Evolutionary conservation across 2,888 invertebrate genomes (phyloP).

Genomic region (Ophion ellenae): DNA sequence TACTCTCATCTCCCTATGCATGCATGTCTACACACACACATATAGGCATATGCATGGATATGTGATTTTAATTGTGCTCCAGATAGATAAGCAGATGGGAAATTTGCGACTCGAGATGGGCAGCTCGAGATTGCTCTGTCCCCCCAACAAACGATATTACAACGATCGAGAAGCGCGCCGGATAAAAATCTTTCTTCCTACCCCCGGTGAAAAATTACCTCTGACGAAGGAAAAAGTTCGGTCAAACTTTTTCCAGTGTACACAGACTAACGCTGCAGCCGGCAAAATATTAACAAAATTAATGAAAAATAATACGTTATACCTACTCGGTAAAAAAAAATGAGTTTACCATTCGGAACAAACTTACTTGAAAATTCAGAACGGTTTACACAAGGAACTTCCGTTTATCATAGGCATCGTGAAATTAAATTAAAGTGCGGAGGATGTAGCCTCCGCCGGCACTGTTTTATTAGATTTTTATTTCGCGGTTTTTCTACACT

Average conservation of each 20-base stretch:
- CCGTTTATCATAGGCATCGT: neutral
- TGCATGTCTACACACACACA: neutral
- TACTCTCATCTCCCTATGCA: slow-evolving; percentile 23
- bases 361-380: slow-evolving; percentile 40
- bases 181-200: slow-evolving; percentile 44
- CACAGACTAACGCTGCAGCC: neutral
- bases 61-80: slow-evolving; percentile 62
- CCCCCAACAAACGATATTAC: slow-evolving; percentile 32
- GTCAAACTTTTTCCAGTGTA: neutral
- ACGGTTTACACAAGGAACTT: neutral
- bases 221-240: slow-evolving; percentile 1
- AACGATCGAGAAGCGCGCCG: slow-evolving; percentile 19
- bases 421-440: neutral
- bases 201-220: neutral
- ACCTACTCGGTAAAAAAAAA: neutral
- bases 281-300: slow-evolving; percentile 9
- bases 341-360: neutral
- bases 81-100: slow-evolving; percentile 65
- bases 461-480: neutral
- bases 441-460: neutral
- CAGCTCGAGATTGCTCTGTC: slow-evolving; percentile 49
- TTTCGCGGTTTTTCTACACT: neutral
- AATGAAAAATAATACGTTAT: neutral
- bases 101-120: slow-evolving; percentile 53
- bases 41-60: neutral